phyloP scores from a whole-genome alignment of 64 coral and sea anemone genomes.

The Stichodactyla helianthus region DNA sequence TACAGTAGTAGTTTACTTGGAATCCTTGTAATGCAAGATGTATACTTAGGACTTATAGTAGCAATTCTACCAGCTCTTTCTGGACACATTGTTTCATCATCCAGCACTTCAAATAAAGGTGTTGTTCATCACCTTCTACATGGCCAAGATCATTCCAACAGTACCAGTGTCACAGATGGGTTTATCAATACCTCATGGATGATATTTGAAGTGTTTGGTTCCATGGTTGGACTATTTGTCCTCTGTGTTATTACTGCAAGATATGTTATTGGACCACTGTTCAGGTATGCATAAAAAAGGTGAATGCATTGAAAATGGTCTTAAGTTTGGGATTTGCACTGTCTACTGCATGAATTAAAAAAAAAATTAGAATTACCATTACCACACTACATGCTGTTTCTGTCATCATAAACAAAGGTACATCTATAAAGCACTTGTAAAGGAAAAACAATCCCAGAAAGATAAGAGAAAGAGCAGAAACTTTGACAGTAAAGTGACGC shows the following conservation, averaged over 20 bases:
- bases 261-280: constrained; percentile 48
- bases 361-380: too few relatives aligned
- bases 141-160: constrained; percentile 7
- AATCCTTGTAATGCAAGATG: constrained; percentile 98
- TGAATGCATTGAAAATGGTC: background rate
- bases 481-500: too few relatives aligned
- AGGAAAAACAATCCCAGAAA: too few relatives aligned
- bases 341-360: too few relatives aligned
- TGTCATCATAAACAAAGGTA: too few relatives aligned
- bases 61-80: constrained; percentile 85
- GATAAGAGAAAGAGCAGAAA: too few relatives aligned
- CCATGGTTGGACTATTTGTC: constrained; percentile 52
- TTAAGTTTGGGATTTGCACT: too few relatives aligned
- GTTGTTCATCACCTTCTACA: constrained; percentile 59
- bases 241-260: constrained; percentile 68
- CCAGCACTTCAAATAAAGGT: constrained; percentile 38
- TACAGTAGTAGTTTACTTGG: constrained; percentile 84
- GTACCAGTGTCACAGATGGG: constrained; percentile 33
- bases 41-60: constrained; percentile 82
- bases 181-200: constrained; percentile 50
- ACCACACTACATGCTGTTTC: too few relatives aligned
- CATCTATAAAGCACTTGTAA: too few relatives aligned
- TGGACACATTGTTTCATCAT: constrained; percentile 52
- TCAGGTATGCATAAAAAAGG: constrained; percentile 28
- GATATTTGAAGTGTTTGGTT: constrained; percentile 67